Evolutionary conservation across 2,113 vertebrate species (phyloP), one percentile per base, ranked within the genome.

Genomic region (Perca schrenkii): DNA sequence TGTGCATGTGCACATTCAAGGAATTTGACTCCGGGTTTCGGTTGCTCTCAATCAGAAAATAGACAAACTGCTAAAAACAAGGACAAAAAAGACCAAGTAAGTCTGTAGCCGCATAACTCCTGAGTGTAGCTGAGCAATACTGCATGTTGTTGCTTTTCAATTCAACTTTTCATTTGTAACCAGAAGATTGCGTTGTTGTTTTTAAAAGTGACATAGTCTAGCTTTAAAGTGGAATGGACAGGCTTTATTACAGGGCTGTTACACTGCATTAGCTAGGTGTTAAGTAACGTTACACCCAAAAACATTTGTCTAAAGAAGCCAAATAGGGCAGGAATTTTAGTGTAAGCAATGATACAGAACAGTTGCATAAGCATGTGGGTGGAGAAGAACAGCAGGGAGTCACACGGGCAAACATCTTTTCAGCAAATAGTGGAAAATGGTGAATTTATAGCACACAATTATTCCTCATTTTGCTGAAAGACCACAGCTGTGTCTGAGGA

Each of bases 321-420:
- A 80, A 82, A 84, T 0, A 72, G 21, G 25, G 65, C 50, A 40
- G 58, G 64, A 69, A 19, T 62, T 3, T 40, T 63, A 52, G 15
- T 56, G 60, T 61, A 11, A 67, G 74, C 63, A 74, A 4, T 74
- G 82, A 77, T 63, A 84, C 75, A 75, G 50, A 64, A 3, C 17
- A 46, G 57, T 92, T 88, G 53, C 86, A 68, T 90, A 90, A 87
- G 36, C 47, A 68, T 82, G 88, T 67, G 84, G 82, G 86, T 54
- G 84, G 85, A 77, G 50, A 58, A 10, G 52, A 76, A 1, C 43
- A 63, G 82, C 14, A 43, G 16, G 56, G 40, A 85, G 52, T 11
- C n/a, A 14, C 47, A 12, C 40, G 43, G 12, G 0, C 74, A 69
- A 65, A 43, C 40, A 43, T 43, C 40, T 43, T 43, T 11, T 43